Percentiles rank a stretch among this genome's conserved stretches.
These are phyloP conservation scores for Heliothis peltigera DNA, from an alignment of 2,888 invertebrate species.

Conservation along the genomic window DNA sequence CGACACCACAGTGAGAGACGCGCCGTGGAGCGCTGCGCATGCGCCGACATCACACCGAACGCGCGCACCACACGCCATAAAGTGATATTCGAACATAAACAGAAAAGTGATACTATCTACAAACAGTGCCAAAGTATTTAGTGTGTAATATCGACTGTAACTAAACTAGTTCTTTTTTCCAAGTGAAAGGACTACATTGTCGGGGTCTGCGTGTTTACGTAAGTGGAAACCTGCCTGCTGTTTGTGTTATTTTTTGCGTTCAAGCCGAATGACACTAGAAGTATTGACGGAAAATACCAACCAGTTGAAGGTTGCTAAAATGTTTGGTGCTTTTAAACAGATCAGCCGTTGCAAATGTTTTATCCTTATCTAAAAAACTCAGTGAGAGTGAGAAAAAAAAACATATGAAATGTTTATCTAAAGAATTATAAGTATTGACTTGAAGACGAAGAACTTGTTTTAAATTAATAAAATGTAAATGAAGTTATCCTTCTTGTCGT, in stretches of 20 bases:
- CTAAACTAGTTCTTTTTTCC: slow-evolving; percentile 63
- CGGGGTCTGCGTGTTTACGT: slow-evolving; percentile 73
- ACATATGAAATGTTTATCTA: slow-evolving; percentile 28
- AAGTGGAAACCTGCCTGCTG: slow-evolving; percentile 75
- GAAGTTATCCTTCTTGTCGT: slow-evolving; percentile 30
- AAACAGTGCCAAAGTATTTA: slow-evolving; percentile 75
- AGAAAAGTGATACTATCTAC: slow-evolving; percentile 62
- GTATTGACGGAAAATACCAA: slow-evolving; percentile 55
- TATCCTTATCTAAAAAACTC: slow-evolving; percentile 55
- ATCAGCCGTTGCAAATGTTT: slow-evolving; percentile 27
- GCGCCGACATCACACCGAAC: slow-evolving; percentile 69
- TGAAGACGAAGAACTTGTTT: slow-evolving; percentile 55
- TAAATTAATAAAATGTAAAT: slow-evolving; percentile 26
- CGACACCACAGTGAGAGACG: slow-evolving; percentile 78
- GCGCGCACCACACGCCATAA: slow-evolving; percentile 45
- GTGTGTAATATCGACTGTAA: slow-evolving; percentile 67
- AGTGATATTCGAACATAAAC: slow-evolving; percentile 42
- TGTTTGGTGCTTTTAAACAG: slow-evolving; percentile 43
- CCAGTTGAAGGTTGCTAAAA: slow-evolving; percentile 55
- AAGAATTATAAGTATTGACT: slow-evolving; percentile 25
- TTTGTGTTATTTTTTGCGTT: slow-evolving; percentile 57
- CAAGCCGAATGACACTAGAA: slow-evolving; percentile 36
- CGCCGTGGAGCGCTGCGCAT: slow-evolving; percentile 83
- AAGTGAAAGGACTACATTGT: slow-evolving; percentile 72
- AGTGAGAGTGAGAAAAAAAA: slow-evolving; percentile 50